Evolutionary conservation across 2,797 vertebrate genomes (phyloP).

Genomic region (Amniataba percoides): DNA sequence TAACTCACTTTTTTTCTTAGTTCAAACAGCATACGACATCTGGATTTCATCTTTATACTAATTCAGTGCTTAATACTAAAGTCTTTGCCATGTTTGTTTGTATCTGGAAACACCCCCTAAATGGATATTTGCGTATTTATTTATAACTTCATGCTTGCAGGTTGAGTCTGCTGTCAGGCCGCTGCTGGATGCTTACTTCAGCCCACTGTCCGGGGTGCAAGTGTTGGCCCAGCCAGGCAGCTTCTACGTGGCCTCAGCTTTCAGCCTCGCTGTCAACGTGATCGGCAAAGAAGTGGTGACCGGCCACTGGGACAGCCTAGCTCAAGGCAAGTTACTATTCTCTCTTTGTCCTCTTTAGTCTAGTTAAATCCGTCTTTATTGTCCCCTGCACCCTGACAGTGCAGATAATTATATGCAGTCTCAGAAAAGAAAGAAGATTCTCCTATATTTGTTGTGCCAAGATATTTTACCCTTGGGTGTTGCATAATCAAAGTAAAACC

Average conservation of each 20-base stretch:
- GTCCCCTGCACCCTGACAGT: neutral
- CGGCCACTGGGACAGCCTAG: constrained; percentile 86
- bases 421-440: neutral
- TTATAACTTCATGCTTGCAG: constrained; percentile 73
- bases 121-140: neutral
- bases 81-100: neutral
- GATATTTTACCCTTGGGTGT: neutral
- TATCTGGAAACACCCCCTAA: neutral
- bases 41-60: neutral
- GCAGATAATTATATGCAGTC: neutral
- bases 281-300: constrained; percentile 92
- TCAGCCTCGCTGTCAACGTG: constrained; percentile 94
- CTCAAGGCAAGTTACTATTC: constrained; percentile 82
- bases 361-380: neutral
- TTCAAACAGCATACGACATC: neutral
- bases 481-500: constrained; percentile 20
- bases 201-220: constrained; percentile 90
- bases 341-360: neutral
- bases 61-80: too few species aligned
- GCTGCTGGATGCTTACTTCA: constrained; percentile 93
- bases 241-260: constrained; percentile 95
- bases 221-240: constrained; percentile 94
- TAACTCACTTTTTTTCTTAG: neutral
- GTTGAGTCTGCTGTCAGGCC: constrained; percentile 91
- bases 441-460: neutral